Conservation (phyloP, 1,140 invertebrate genomes). For the Heliconius himera region DNA sequence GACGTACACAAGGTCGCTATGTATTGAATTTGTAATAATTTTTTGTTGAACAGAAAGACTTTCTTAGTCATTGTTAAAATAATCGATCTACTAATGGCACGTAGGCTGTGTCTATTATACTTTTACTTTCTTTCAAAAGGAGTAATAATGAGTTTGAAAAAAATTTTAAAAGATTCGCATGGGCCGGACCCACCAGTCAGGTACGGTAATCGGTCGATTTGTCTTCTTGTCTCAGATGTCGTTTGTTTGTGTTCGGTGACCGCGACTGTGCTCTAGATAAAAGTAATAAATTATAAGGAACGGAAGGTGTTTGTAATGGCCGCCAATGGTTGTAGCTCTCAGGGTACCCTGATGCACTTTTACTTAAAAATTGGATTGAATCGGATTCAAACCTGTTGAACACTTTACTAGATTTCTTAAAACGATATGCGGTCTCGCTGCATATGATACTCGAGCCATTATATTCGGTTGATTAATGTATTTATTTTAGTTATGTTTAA, state of each 20-base stretch:
- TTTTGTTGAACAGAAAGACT: slow-evolving; percentile 54
- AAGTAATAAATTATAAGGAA: slow-evolving; percentile 77
- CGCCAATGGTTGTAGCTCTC: slow-evolving; percentile 61
- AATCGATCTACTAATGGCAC: slow-evolving; percentile 73
- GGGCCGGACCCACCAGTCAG: slow-evolving; percentile 69
- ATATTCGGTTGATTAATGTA: slow-evolving; percentile 6
- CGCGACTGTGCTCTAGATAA: slow-evolving; percentile 76
- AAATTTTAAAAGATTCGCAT: slow-evolving; percentile 67
- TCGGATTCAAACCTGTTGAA: slow-evolving; percentile 8
- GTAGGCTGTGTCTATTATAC: slow-evolving; percentile 59
- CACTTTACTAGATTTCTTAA: slow-evolving; percentile 13
- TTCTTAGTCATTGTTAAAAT: slow-evolving; percentile 59
- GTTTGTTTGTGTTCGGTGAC: slow-evolving; percentile 76
- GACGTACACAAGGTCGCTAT: slow-evolving; percentile 54
- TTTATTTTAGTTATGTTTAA: not conserved
- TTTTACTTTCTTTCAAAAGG: slow-evolving; percentile 72
- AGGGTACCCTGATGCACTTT: slow-evolving; percentile 55
- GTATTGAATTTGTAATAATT: slow-evolving; percentile 46
- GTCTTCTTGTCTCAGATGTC: slow-evolving; percentile 78
- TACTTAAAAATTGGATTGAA: slow-evolving; percentile 15
- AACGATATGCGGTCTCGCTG: slow-evolving; percentile 1
- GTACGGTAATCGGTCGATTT: slow-evolving; percentile 80
- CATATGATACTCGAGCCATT: not conserved
- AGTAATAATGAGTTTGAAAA: slow-evolving; percentile 60
- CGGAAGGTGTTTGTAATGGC: slow-evolving; percentile 76